These are phyloP conservation scores for Chelidonichthys spinosus DNA, from an alignment of 2,797 vertebrate genomes.

Conservation along the genomic window DNA sequence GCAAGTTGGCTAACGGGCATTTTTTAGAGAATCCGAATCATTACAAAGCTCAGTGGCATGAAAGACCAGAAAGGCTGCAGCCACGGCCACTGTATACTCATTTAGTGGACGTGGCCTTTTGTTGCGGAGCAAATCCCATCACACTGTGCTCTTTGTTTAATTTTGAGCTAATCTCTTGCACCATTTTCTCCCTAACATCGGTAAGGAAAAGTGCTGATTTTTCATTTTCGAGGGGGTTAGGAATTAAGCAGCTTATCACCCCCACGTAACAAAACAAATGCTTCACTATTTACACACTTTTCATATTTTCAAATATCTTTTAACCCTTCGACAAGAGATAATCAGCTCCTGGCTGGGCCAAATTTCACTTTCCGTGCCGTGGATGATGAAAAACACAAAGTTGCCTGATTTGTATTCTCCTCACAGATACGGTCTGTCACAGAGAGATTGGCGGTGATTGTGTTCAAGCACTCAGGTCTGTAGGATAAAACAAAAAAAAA, in stretches of 20 bases:
- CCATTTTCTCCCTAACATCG: constrained; percentile 33
- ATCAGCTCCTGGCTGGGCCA: constrained; percentile 4
- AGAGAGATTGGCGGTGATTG: constrained; percentile 46
- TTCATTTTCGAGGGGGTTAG: constrained; percentile 24
- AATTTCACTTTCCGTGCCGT: constrained; percentile 9
- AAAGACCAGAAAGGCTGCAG: constrained; percentile 38
- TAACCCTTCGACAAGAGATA: constrained; percentile 12
- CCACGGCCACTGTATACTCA: constrained; percentile 26
- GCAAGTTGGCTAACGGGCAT: constrained; percentile 51
- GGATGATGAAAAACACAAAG: constrained; percentile 40
- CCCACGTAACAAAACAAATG: constrained; percentile 2
- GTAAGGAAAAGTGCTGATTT: constrained; percentile 51
- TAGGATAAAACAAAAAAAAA: constrained; percentile 22
- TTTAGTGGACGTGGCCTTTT: constrained; percentile 25
- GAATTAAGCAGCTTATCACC: constrained; percentile 37
- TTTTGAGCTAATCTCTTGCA: constrained; percentile 58
- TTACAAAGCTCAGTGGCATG: constrained; percentile 44
- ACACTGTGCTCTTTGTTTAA: constrained; percentile 70
- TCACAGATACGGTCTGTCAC: constrained; percentile 30
- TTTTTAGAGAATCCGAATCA: constrained; percentile 52
- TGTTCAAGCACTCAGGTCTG: constrained; percentile 35
- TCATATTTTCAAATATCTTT: constrained; percentile 4
- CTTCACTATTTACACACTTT: constrained; percentile 10
- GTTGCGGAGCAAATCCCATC: constrained; percentile 50
- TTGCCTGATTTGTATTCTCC: constrained; percentile 51